Evolutionary conservation across 2,888 invertebrate species (phyloP), one percentile per base, ranked within the genome.

Genomic region (Limnephilus auricula): DNA sequence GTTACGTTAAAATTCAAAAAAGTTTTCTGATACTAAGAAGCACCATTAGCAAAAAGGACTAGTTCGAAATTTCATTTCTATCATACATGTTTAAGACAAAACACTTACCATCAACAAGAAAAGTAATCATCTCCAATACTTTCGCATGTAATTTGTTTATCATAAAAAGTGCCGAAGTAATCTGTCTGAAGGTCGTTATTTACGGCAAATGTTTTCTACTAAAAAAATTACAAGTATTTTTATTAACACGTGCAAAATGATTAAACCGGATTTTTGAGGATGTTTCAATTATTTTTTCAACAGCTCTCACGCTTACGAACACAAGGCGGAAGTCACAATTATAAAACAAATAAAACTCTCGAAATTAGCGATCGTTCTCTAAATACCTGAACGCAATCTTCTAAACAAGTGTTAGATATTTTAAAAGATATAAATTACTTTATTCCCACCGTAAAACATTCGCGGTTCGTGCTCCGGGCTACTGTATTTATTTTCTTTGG

Each of bases 281-380:
- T 79, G 79, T 65, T 31, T 86, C 50, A 86, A 30, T 5, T 32
- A 40, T 80, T 37, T n/a, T 89, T 37, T 83, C 15, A 83, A 85
- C 40, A 15, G 31, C 31, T 92, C 91, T 92, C 90, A 92, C 91
- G 90, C 40, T 88, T 78, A 34, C 6, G 37, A 86, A 86, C 45
- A 4, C 6, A 15, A 86, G 31, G 78, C 87, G 87, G 87, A 88
- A 88, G 87, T 78, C 32, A 34, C 25, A 88, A 88, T 78, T 34
- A 88, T 37, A 78, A 40, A 37, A 89, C 30, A 89, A 84, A 88
- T 88, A 34, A 90, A 91, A 91, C 92, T 92, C 88, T 92, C 92
- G 79, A 92, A 92, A 92, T 92, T 92, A 92, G 89, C 92, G 89
- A 90, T 50, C 86, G 65, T 84, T 50, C 91, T 88, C 91, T 92